Conservation (phyloP, 2,888 invertebrate species). For the Dorcus hopei region DNA sequence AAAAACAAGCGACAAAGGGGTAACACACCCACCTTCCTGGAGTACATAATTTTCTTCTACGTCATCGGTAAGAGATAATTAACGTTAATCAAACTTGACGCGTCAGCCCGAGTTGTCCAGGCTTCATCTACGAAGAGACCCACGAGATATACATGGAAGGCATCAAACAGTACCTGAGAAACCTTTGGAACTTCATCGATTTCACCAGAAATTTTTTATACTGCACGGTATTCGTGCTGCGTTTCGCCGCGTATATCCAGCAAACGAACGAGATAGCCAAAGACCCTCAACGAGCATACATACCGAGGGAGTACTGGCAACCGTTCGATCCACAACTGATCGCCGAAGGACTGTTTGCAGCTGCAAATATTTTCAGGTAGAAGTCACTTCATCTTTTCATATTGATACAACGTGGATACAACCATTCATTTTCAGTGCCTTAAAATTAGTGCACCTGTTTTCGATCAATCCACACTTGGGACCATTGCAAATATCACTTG, state of each 20-base stretch:
- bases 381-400: too few relatives aligned
- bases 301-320: constrained; percentile 84
- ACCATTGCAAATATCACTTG: constrained; percentile 87
- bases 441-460: constrained; percentile 89
- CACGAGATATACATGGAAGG: constrained; percentile 88
- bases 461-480: constrained; percentile 92
- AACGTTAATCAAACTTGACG: not conserved
- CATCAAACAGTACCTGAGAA: constrained; percentile 79
- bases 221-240: constrained; percentile 65
- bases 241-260: constrained; percentile 71
- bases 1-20: constrained; percentile 66
- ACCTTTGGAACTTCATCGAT: constrained; percentile 97
- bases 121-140: constrained; percentile 89
- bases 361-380: constrained; percentile 87
- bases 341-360: constrained; percentile 89
- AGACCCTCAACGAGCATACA: constrained; percentile 68
- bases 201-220: constrained; percentile 88
- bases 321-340: constrained; percentile 92
- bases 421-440: constrained; percentile 58
- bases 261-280: constrained; percentile 66
- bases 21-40: constrained; percentile 79
- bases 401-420: not conserved
- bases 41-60: constrained; percentile 78
- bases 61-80: constrained; percentile 63
- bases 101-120: constrained; percentile 44